A percentile compares a stretch with the other conserved stretches of the same genome.
These are phyloP conservation scores for Plodia interpunctella DNA, from an alignment of 1,140 invertebrate species.

Conservation along the genomic window DNA sequence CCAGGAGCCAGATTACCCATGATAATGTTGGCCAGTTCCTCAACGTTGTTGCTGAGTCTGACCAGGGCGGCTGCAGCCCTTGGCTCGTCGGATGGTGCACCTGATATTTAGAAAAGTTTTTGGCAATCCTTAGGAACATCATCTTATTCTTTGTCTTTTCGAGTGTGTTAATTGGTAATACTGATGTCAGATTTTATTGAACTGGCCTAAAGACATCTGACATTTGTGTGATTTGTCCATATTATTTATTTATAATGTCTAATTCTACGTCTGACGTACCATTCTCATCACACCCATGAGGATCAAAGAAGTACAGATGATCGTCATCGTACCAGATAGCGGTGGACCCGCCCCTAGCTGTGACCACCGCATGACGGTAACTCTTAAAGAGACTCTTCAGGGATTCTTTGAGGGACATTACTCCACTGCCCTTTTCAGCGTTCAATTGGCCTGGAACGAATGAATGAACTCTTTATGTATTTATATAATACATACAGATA, in stretches of 20 bases:
- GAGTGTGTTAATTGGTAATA: too few relatives aligned
- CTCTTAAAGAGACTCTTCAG: slow-evolving; percentile 68
- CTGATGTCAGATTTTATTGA: too few relatives aligned
- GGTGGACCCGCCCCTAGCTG: slow-evolving; percentile 57
- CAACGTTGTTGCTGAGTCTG: slow-evolving; percentile 33
- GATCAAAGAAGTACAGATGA: slow-evolving; percentile 70
- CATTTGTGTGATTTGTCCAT: too few relatives aligned
- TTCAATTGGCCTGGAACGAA: slow-evolving; percentile 42
- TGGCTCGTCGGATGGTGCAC: slow-evolving; percentile 46
- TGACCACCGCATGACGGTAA: slow-evolving; percentile 62
- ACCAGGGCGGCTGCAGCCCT: slow-evolving; percentile 45
- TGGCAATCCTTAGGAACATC: too few relatives aligned
- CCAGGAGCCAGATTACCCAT: slow-evolving; percentile 49
- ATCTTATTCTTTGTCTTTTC: too few relatives aligned
- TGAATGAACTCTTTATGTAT: background rate
- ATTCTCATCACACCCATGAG: slow-evolving; percentile 72
- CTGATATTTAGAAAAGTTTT: slow-evolving; percentile 27
- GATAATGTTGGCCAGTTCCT: slow-evolving; percentile 43
- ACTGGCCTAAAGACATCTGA: too few relatives aligned
- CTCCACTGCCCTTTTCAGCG: slow-evolving; percentile 30
- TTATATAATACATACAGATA: too few relatives aligned
- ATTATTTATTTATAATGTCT: too few relatives aligned
- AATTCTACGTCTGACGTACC: too few relatives aligned
- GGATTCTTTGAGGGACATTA: slow-evolving; percentile 49
- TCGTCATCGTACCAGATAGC: slow-evolving; percentile 66